Evolutionary conservation across 2,888 invertebrate species (phyloP).

Genomic region (Catocala sponsa): DNA sequence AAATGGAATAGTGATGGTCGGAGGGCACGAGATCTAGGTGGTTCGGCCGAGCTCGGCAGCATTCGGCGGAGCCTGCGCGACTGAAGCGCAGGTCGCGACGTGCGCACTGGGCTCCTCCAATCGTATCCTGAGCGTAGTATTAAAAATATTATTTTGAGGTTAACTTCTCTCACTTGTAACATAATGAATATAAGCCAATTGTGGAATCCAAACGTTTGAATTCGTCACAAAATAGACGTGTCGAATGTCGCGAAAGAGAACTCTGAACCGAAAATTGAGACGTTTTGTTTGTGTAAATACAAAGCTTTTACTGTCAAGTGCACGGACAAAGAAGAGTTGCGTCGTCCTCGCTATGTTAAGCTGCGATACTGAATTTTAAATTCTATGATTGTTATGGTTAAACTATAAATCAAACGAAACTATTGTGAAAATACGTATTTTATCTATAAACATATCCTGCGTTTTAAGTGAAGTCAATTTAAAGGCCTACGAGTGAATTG

Average conservation of each 20-base stretch:
- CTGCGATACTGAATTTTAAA: constrained; percentile 66
- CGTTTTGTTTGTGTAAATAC: constrained; percentile 88
- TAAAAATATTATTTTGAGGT: constrained; percentile 86
- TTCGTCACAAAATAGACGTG: constrained; percentile 65
- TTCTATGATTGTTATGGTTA: constrained; percentile 68
- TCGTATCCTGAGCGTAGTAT: constrained; percentile 81
- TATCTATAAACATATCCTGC: constrained; percentile 70
- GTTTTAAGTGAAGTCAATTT: constrained; percentile 81
- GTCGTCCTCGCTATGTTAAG: constrained; percentile 67
- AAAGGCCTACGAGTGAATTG: constrained; percentile 74
- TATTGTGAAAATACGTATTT: constrained; percentile 65
- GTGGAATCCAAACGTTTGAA: constrained; percentile 61
- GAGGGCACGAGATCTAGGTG: constrained; percentile 49
- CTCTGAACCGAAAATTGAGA: constrained; percentile 81
- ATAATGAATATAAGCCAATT: constrained; percentile 69
- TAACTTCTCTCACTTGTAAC: constrained; percentile 72
- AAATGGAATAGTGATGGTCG: constrained; percentile 54
- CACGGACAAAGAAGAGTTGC: constrained; percentile 85
- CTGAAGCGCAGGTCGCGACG: constrained; percentile 60
- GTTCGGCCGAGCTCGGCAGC: constrained; percentile 65
- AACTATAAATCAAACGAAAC: constrained; percentile 59
- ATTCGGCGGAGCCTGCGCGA: constrained; percentile 73
- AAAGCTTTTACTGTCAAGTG: constrained; percentile 86
- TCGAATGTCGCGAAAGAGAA: constrained; percentile 86
- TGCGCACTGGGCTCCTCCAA: constrained; percentile 74